These are phyloP conservation scores for Rhorus exstirpatorius DNA, from an alignment of 2,888 invertebrate genomes.

Conservation along the genomic window DNA sequence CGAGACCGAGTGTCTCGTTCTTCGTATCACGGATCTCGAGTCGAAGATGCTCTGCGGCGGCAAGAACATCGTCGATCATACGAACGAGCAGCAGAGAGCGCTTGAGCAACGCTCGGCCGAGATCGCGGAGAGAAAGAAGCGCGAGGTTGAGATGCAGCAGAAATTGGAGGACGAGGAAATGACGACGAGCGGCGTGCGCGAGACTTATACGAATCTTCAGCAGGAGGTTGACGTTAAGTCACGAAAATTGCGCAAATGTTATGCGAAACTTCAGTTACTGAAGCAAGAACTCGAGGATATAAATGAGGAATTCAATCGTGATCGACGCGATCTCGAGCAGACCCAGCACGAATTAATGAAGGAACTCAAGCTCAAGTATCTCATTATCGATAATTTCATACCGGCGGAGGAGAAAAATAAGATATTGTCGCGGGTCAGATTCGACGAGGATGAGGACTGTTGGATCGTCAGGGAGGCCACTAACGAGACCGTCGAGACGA, in stretches of 20 bases:
- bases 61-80: slow-evolving; percentile 97
- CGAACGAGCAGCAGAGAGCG: slow-evolving; percentile 96
- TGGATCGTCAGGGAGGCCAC: slow-evolving; percentile 88
- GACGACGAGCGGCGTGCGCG: slow-evolving; percentile 95
- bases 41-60: slow-evolving; percentile 98
- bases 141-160: slow-evolving; percentile 97
- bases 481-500: slow-evolving; percentile 84
- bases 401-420: slow-evolving; percentile 93
- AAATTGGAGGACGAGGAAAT: slow-evolving; percentile 97
- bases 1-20: slow-evolving; percentile 91
- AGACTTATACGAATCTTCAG: slow-evolving; percentile 96
- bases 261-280: slow-evolving; percentile 92
- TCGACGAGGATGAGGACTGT: slow-evolving; percentile 94
- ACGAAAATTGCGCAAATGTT: slow-evolving; percentile 96
- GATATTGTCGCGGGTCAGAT: slow-evolving; percentile 91
- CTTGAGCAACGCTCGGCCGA: slow-evolving; percentile 94
- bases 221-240: slow-evolving; percentile 99
- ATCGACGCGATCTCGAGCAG: slow-evolving; percentile 96
- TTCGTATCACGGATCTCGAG: slow-evolving; percentile 94
- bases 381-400: slow-evolving; percentile 96
- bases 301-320: slow-evolving; percentile 95
- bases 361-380: slow-evolving; percentile 95
- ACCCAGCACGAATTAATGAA: slow-evolving; percentile 96
- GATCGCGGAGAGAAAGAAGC: slow-evolving; percentile 94
- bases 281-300: slow-evolving; percentile 93